Evolutionary conservation across 2,113 vertebrate species (phyloP), one percentile per base, ranked within the genome.

Genomic region (Campylomormyrus tamandua): DNA sequence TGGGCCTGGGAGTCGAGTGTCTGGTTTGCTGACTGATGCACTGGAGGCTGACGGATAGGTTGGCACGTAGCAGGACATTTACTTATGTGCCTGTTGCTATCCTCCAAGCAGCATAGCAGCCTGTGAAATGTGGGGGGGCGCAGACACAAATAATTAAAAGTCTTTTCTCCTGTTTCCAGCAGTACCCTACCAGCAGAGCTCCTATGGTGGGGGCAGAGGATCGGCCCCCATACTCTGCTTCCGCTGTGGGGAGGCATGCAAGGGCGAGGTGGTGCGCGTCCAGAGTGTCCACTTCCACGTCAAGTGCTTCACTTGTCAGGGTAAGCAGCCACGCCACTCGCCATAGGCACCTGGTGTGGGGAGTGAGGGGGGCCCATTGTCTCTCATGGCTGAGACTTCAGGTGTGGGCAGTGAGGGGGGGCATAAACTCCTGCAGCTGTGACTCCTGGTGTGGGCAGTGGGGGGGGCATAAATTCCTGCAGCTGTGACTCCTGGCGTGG

Each of bases 261-360:
- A 98, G 95, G 98, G 98, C 3, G 98, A 99, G 94, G 98, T 99
- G 91, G 98, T 99, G 35, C 97, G 98, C 0, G 98, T 99, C 88
- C 98, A 99, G 93, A 98, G 96, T 66, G 97, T 97, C 89, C 98
- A 99, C 94, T 99, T 99, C 94, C 98, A 99, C 92, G 97, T 99
- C 95, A 97, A 97, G 94, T 99, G 98, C 94, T 99, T 99, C 97
- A 99, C 98, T 94, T 99, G 98, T 93, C 97, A 99, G 95, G 98
- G 98, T 99, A 98, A 95, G 90, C 15, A 50, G n/a, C 87, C 15
- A 80, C 0, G 13, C 24, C 27, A 53, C 11, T 45, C 9, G 0
- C 31, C 58, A 66, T 10, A 13, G n/a, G 27, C 39, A 74, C 24
- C 58, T 1, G 49, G 13, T n/a, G 13, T 45, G 24, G 83, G 35